Evolutionary conservation across 2,797 vertebrate species (phyloP).

Genomic region (Cebuella pygmaea): DNA sequence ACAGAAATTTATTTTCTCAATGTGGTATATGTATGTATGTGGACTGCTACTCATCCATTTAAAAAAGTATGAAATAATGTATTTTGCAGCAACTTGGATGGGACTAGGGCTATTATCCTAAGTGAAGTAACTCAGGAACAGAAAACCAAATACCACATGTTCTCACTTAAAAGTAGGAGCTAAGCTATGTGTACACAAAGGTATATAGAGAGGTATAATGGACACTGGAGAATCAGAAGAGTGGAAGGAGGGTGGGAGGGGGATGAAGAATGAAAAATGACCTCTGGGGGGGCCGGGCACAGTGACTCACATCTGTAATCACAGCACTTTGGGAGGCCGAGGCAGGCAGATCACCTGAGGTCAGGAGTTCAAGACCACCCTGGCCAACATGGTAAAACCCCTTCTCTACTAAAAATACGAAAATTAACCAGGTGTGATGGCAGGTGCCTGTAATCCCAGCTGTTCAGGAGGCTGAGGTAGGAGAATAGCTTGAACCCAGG

Average conservation of each 20-base stretch:
- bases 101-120: background rate
- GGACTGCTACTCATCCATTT: background rate
- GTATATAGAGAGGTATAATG: background rate
- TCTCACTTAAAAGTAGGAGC: background rate
- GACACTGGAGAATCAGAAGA: background rate
- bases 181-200: background rate
- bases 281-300: background rate
- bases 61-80: background rate
- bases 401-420: background rate
- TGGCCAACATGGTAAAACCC: background rate
- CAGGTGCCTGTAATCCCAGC: background rate
- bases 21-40: background rate
- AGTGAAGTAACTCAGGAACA: background rate
- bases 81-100: background rate
- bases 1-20: background rate
- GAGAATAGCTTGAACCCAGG: background rate
- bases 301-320: background rate
- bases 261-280: background rate
- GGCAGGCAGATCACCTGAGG: background rate
- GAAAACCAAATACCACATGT: background rate
- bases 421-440: background rate
- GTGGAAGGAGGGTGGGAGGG: background rate
- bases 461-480: background rate
- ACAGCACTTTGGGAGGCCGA: background rate
- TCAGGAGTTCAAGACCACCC: background rate